Base-by-base conservation (phyloP, 2,797 vertebrate species). In the Uromys caudimaculatus region DNA sequence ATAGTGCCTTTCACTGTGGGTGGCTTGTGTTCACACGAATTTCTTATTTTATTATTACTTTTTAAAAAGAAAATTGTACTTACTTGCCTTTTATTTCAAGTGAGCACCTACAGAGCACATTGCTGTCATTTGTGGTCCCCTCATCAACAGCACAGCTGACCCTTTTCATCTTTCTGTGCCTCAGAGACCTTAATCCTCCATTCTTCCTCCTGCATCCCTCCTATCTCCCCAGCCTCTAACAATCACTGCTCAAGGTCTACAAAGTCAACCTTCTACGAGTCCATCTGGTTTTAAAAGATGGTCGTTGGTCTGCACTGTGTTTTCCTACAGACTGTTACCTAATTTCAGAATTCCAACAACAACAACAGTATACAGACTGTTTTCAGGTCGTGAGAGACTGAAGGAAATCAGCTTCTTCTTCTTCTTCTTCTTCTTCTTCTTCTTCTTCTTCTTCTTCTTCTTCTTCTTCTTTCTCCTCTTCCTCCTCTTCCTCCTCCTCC, bases 401-500 rank as follows among this genome's bases (percentile, higher is more conserved):
- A 54, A 92, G 8, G 12, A n/a, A 47, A 38, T 71, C n/a, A 27
- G 27, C 69, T 85, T 50, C 29, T 6, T 54, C 73, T 38, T 7
- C 67, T 0, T 54, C 64, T 21, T 58, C 56, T 1, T 58, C 56
- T 1, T 58, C 21, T 21, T 58, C 21, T 5, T 35, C 35, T 6
- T n/a, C 35, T 6, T n/a, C 35, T 7, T 6, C 32, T 0, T 16
- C 6, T 8, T 6, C 35, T 1, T 2, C 10, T 23, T 0, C 5
- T 1, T 2, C 4, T 0, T 1, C 23, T 5, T 24, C 14, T 24
- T 21, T 1, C 23, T 12, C 17, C 3, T 67, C 2, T 1, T 64
- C 12, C 29, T 32, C 12, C 10, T 32, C 29, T 13, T 29, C 27
- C 56, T 23, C 17, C 19, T 23, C 19, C 7, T 2, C 56, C 23